phyloP scores from a whole-genome alignment of 53 echinoderm and acorn worm genomes.

The Apostichopus leukothele region DNA sequence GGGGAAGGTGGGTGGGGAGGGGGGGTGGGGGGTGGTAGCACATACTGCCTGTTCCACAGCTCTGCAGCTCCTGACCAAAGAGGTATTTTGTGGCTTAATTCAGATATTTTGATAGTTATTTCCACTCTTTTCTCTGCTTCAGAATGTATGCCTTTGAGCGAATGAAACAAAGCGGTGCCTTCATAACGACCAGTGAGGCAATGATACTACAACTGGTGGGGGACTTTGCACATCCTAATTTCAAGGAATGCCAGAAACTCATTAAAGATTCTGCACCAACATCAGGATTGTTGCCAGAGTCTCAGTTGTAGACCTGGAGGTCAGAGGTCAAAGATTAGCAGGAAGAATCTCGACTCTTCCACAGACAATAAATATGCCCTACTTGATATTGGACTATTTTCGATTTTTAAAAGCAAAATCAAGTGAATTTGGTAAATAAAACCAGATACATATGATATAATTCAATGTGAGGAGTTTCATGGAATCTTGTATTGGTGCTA shows the following conservation, averaged over 20 bases:
- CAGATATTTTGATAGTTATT: neutral
- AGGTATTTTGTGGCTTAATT: too few species aligned
- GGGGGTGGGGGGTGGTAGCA: too few species aligned
- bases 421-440: too few species aligned
- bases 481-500: too few species aligned
- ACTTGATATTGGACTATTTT: too few species aligned
- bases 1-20: too few species aligned
- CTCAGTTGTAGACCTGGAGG: neutral
- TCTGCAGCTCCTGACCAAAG: neutral
- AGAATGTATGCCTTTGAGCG: conserved; percentile 92
- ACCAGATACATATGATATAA: too few species aligned
- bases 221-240: conserved; percentile 83
- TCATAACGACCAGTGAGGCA: conserved; percentile 93
- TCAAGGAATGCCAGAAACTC: conserved; percentile 90
- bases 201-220: conserved; percentile 74
- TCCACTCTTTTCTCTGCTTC: neutral
- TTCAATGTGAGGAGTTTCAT: too few species aligned
- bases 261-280: conserved; percentile 87
- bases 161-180: conserved; percentile 85
- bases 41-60: neutral
- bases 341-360: neutral
- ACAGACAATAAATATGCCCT: too few species aligned
- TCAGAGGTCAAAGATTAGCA: neutral
- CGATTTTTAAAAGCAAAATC: too few species aligned
- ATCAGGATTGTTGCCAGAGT: conserved; percentile 59